Evolutionary conservation across 2,888 invertebrate genomes (phyloP).

Genomic region (Phanerotoma sp.): DNA sequence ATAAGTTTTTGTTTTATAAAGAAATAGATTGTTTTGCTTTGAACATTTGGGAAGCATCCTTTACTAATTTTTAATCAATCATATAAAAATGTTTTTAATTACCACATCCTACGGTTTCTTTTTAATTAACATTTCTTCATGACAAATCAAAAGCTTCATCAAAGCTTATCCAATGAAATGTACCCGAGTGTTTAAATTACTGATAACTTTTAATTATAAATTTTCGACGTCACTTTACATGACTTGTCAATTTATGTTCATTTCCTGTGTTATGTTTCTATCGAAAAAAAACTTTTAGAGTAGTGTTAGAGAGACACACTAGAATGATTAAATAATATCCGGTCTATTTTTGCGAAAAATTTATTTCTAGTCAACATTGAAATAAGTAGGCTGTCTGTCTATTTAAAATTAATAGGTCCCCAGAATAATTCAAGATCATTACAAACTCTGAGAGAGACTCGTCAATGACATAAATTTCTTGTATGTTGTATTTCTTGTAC

Average conservation of each 20-base stretch:
- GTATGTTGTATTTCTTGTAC: no score
- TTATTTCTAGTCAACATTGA: neutral
- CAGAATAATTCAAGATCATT: neutral
- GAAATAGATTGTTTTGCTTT: neutral
- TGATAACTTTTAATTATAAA: no score
- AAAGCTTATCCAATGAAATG: no score
- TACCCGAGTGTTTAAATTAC: no score
- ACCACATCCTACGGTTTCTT: neutral
- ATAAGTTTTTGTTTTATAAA: neutral
- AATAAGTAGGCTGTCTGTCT: neutral
- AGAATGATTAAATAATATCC: slow-evolving; percentile 7
- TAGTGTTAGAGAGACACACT: neutral
- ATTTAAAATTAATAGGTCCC: neutral
- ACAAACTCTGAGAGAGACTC: neutral
- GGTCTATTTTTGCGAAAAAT: slow-evolving; percentile 1
- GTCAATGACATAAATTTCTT: slow-evolving; percentile 9
- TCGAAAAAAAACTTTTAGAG: neutral
- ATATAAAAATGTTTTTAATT: neutral
- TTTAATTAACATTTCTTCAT: no score
- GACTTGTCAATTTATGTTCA: neutral
- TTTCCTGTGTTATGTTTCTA: neutral
- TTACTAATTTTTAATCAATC: neutral
- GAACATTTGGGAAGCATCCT: neutral
- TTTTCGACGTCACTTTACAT: no score
- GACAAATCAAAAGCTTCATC: no score